phyloP scores from a whole-genome alignment of 2,797 vertebrate species.

The Amphiprion clarkii region DNA sequence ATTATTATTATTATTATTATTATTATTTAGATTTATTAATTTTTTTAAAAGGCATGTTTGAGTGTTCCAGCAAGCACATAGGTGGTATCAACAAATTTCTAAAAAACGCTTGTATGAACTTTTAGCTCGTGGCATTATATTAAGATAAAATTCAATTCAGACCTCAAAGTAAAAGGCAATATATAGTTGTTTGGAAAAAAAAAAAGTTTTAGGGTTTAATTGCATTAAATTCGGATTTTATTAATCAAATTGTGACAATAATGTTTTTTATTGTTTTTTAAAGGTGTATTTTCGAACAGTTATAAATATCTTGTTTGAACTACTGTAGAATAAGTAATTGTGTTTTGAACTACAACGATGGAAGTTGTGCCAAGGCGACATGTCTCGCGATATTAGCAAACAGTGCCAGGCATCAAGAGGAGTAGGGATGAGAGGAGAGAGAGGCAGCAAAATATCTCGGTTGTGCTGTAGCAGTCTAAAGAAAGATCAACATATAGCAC shows the following conservation, averaged over 20 bases:
- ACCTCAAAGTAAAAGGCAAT: not conserved
- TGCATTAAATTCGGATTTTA: no score
- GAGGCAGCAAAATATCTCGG: slow-evolving; percentile 59
- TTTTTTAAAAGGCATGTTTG: not conserved
- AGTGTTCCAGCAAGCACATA: not conserved
- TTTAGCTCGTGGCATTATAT: not conserved
- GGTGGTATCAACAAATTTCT: no score
- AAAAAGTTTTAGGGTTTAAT: no score
- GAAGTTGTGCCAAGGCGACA: slow-evolving; percentile 7
- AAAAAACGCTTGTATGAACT: not conserved
- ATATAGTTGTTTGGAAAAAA: not conserved
- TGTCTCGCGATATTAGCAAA: slow-evolving; percentile 79
- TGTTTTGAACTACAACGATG: slow-evolving; percentile 37
- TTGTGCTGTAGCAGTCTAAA: slow-evolving; percentile 34
- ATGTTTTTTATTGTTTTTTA: no score
- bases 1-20: no score
- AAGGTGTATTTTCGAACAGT: no score
- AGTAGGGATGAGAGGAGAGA: slow-evolving; percentile 38
- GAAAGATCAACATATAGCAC: slow-evolving; percentile 52
- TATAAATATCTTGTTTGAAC: no score
- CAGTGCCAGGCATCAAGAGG: slow-evolving; percentile 66
- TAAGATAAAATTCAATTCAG: not conserved
- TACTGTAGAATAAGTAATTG: not conserved
- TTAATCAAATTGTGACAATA: no score
- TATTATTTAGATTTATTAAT: no score